These are phyloP conservation scores for Brachionichthys hirsutus DNA, from an alignment of 2,113 vertebrate species.

Conservation along the genomic window DNA sequence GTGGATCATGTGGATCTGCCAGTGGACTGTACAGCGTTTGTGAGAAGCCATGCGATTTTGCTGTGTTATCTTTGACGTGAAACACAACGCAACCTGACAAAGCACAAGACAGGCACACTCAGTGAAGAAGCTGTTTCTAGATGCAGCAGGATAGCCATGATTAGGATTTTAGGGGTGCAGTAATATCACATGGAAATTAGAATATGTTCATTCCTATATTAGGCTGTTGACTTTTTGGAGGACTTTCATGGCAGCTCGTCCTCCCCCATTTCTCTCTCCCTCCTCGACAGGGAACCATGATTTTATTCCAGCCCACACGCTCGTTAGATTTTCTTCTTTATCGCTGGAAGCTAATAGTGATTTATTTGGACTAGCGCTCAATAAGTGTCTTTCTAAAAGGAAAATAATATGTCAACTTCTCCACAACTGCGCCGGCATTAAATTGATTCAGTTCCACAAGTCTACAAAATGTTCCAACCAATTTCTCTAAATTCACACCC, in stretches of 20 bases:
- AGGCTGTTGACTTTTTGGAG: constrained; percentile 6
- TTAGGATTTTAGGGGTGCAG: not conserved
- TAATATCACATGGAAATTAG: constrained; percentile 3
- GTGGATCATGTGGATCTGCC: constrained; percentile 40
- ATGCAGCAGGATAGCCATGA: not conserved
- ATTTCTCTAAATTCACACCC: constrained; percentile 28
- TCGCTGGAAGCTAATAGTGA: constrained; percentile 34
- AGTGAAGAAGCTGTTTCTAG: not conserved
- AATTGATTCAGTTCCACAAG: constrained; percentile 46
- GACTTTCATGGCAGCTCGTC: constrained; percentile 4
- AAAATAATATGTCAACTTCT: constrained; percentile 18
- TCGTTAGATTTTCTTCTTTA: constrained; percentile 25
- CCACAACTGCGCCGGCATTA: constrained; percentile 16
- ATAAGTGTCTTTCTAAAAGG: constrained; percentile 25
- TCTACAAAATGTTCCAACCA: constrained; percentile 38
- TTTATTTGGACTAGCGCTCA: constrained; percentile 37
- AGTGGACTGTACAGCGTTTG: constrained; percentile 38
- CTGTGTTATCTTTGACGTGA: constrained; percentile 45
- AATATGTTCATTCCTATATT: constrained; percentile 23
- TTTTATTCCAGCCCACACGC: constrained; percentile 24
- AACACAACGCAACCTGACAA: constrained; percentile 5
- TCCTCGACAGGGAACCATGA: constrained; percentile 21
- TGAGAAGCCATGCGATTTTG: constrained; percentile 50
- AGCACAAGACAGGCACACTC: not conserved
- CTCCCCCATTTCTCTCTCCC: constrained; percentile 2